These are phyloP conservation scores for Strix aluco DNA, from an alignment of 2,113 vertebrate species.

Conservation along the genomic window DNA sequence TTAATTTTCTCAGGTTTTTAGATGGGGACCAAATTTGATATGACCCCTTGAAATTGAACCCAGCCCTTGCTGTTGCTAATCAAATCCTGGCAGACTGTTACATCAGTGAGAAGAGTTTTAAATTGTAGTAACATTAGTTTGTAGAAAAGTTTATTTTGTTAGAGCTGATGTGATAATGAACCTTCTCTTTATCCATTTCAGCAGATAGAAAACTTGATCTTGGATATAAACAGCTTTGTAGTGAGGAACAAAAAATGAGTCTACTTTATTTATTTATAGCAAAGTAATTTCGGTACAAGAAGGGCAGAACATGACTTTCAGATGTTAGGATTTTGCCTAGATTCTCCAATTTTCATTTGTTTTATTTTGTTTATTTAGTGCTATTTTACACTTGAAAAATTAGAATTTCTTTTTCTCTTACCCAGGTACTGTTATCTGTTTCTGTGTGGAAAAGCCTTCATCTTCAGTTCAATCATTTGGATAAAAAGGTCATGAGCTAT, in stretches of 20 bases:
- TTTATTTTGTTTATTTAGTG: background rate
- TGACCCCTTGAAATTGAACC: slow-evolving; percentile 56
- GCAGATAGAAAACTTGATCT: slow-evolving; percentile 12
- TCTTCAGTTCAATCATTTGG: background rate
- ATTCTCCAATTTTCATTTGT: background rate
- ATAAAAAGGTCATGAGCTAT: background rate
- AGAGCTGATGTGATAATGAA: slow-evolving; percentile 33
- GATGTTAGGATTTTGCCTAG: background rate
- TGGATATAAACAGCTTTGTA: background rate
- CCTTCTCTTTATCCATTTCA: slow-evolving; percentile 24
- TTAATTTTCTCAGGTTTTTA: slow-evolving; percentile 62
- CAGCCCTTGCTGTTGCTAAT: slow-evolving; percentile 39
- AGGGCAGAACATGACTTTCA: background rate
- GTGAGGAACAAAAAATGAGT: background rate
- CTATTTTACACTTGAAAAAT: background rate
- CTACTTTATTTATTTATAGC: background rate
- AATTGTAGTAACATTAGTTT: background rate
- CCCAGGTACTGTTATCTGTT: background rate
- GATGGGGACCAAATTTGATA: slow-evolving; percentile 40
- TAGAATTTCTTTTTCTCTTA: background rate
- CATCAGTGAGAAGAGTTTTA: background rate
- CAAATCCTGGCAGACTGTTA: slow-evolving; percentile 30
- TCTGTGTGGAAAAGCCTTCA: background rate
- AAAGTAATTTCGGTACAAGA: background rate
- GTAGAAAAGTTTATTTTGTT: slow-evolving; percentile 44